Base-by-base conservation (phyloP, 2,888 invertebrate species). In the Xestia ashworthii region DNA sequence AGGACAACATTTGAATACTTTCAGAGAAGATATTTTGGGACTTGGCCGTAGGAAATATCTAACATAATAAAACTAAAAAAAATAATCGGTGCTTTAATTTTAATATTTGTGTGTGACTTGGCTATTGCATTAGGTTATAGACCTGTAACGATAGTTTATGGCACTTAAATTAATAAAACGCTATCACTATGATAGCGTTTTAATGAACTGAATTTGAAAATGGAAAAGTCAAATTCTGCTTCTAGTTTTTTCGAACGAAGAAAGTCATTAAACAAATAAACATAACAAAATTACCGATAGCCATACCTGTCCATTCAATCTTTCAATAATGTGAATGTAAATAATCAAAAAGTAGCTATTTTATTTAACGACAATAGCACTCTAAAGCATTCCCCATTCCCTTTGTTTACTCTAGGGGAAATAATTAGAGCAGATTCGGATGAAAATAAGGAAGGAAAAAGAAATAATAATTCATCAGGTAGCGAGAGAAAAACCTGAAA, bases 341-440 rank as follows among this genome's bases (percentile, higher is more conserved):
- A 88, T 87, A 88, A 86, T 86, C 71, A 72, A 60, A 78, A 82
- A 82, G 78, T 80, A 69, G 58, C 78, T 83, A 80, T 88, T 81
- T 82, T 82, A 82, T 88, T 81, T 88, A 80, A 88, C 82, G 88
- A 88, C 85, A 85, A 78, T 65, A 71, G 84, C 78, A 87, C 88
- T 88, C 82, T 83, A 65, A 81, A 85, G 74, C 87, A 91, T 88
- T 86, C 88, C 84, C 85, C 86, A 91, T 88, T 91, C 92, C 91
- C 94, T 94, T 95, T 95, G 95, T 95, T 94, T 93, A 92, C 89
- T 92, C 90, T 92, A 94, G 94, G 92, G 95, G 94, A 95, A 95
- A 95, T 95, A 96, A 95, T 95, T 95, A 95, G 94, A 93, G 91
- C 92, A 92, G 92, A 91, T 93, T 91, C 92, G 90, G 91, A 92